Conservation (phyloP, 1,140 invertebrate genomes). For the Phthorimaea operculella region DNA sequence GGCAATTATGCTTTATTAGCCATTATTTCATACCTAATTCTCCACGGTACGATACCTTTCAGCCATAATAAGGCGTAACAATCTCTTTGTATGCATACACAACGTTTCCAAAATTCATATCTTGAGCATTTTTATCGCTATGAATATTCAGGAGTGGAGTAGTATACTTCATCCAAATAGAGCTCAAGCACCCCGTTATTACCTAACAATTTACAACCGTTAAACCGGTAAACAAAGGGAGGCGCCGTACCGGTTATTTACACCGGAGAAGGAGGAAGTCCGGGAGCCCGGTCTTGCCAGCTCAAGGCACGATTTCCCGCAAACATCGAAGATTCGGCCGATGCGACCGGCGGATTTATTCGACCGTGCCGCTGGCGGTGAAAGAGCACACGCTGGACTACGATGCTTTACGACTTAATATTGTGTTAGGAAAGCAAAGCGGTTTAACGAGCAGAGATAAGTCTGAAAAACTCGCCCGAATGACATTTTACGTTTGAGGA, state of each 20-base stretch:
- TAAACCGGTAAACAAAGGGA: conserved; percentile 29
- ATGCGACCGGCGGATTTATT: no score
- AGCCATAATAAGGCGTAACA: neutral
- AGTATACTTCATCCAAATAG: conserved; percentile 25
- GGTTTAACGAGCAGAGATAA: no score
- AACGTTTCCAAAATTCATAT: neutral
- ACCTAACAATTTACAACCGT: conserved; percentile 32
- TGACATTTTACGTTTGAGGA: no score
- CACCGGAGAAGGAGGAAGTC: conserved; percentile 19
- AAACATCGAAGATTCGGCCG: conserved; percentile 16
- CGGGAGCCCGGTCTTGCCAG: conserved; percentile 7
- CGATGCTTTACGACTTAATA: no score
- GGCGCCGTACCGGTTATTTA: conserved; percentile 19
- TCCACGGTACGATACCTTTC: neutral
- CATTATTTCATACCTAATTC: neutral
- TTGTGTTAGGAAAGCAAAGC: no score
- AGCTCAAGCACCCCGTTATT: conserved; percentile 24
- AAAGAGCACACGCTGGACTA: no score
- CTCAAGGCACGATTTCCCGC: conserved; percentile 19
- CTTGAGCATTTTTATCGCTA: conserved; percentile 17
- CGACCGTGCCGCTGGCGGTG: no score
- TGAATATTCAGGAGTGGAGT: conserved; percentile 30
- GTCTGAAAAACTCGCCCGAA: no score
- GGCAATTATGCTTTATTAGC: neutral
- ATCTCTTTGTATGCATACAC: neutral